Evolutionary conservation across 2,113 vertebrate genomes (phyloP).

Genomic region (Tragelaphus scriptus): DNA sequence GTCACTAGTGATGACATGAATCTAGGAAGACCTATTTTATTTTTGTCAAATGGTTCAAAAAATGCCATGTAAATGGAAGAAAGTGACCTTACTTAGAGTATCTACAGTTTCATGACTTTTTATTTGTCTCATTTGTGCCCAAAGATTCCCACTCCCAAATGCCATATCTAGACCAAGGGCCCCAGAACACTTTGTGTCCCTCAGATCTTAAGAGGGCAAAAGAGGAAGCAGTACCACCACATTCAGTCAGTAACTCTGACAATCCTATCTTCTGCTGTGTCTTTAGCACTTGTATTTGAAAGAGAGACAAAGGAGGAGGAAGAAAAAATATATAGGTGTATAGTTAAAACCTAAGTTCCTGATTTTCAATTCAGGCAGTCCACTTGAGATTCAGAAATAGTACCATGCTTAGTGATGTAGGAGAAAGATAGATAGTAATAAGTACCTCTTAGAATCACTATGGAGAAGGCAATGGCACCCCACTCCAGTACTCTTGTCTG

Average conservation of each 20-base stretch:
- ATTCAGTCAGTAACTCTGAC: neutral
- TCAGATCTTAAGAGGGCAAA: neutral
- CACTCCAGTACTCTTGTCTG: too few relatives aligned
- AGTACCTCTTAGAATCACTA: neutral
- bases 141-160: neutral
- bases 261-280: neutral
- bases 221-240: accelerated
- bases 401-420: neutral
- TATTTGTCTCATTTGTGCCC: neutral
- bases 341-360: neutral
- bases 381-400: neutral
- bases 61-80: neutral
- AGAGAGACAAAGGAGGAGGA: neutral
- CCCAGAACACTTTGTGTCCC: neutral
- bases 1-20: neutral
- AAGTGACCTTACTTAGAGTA: neutral
- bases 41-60: neutral
- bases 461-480: too few relatives aligned
- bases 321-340: neutral
- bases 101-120: neutral
- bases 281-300: neutral
- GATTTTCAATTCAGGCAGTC: conserved; percentile 10
- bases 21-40: neutral
- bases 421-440: neutral
- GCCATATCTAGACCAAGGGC: neutral